Conservation (phyloP, 2,113 vertebrate species). For the Crotalus helleri region DNA sequence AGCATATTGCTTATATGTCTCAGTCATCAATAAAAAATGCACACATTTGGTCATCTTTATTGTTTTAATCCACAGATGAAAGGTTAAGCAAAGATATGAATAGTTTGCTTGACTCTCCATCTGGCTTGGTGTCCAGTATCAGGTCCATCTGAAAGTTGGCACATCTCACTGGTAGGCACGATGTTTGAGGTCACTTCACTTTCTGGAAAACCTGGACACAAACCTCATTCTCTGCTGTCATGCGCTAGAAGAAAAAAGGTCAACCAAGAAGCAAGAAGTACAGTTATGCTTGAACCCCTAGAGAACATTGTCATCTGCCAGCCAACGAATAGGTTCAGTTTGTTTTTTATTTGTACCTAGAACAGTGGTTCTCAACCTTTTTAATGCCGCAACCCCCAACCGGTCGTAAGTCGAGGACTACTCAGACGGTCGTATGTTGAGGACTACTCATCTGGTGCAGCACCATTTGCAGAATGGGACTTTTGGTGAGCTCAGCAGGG, state of each 20-base stretch:
- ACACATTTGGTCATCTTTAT: neutral
- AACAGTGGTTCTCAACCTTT: neutral
- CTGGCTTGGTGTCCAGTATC: neutral
- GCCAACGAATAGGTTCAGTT: neutral
- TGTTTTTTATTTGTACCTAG: neutral
- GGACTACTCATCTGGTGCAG: too few species aligned
- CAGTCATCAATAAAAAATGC: neutral
- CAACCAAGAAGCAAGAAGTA: neutral
- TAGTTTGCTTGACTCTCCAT: neutral
- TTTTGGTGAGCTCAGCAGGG: too few species aligned
- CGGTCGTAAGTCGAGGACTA: too few species aligned
- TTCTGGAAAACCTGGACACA: conserved; percentile 90
- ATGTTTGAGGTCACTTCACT: conserved; percentile 58
- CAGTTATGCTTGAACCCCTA: neutral
- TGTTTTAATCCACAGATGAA: neutral
- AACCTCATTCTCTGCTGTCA: conserved; percentile 80
- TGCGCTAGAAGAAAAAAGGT: conserved; percentile 70
- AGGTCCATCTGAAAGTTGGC: neutral
- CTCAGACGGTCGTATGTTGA: too few species aligned
- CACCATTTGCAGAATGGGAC: too few species aligned
- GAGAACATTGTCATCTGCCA: neutral
- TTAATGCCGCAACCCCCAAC: too few species aligned
- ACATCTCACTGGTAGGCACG: neutral
- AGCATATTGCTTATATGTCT: neutral
- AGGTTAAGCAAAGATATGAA: neutral